Conservation (phyloP, 2,113 vertebrate genomes). For the Sitta europaea region DNA sequence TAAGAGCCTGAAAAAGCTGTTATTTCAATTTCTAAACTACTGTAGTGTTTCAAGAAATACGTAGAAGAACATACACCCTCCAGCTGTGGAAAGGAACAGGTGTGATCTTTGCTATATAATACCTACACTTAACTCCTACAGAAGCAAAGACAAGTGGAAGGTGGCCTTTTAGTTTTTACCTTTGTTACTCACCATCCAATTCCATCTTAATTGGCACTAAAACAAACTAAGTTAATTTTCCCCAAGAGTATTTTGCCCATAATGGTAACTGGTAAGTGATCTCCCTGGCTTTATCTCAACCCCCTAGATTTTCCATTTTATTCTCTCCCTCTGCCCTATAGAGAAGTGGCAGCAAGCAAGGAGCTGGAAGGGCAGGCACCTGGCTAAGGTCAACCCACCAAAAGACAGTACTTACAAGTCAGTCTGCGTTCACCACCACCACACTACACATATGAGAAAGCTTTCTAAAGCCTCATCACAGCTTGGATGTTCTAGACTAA, state of each 20-base stretch:
- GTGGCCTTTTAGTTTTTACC: background rate
- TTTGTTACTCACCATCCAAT: background rate
- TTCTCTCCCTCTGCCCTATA: background rate
- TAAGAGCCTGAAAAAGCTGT: background rate
- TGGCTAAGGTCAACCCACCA: background rate
- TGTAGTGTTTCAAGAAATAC: background rate
- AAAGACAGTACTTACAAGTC: background rate
- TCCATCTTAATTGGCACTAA: background rate
- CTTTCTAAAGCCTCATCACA: background rate
- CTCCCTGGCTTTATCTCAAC: background rate
- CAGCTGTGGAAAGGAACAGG: background rate
- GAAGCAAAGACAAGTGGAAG: background rate
- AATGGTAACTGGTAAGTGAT: background rate
- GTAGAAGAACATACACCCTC: background rate
- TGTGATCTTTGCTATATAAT: background rate
- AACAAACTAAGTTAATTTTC: background rate
- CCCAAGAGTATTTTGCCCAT: background rate
- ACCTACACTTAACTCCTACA: background rate
- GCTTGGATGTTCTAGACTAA: background rate
- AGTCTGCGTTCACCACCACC: background rate
- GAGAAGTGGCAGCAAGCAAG: background rate
- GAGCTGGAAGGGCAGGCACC: background rate
- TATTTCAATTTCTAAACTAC: background rate
- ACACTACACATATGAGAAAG: accelerated
- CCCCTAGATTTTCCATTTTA: background rate